phyloP scores from a whole-genome alignment of 2,888 invertebrate genomes.

The Sinohyriopsis cumingii region DNA sequence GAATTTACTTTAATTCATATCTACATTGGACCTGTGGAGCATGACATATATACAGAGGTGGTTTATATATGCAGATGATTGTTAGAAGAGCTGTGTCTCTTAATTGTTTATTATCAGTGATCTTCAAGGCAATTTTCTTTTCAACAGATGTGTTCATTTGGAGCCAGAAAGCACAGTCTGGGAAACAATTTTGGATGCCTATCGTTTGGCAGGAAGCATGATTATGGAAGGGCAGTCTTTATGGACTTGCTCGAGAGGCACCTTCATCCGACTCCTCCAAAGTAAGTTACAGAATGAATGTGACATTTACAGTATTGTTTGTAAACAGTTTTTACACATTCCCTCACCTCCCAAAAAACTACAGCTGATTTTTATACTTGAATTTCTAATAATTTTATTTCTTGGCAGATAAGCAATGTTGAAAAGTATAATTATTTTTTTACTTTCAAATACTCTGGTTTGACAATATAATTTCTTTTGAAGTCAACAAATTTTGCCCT shows the following conservation, averaged over 20 bases:
- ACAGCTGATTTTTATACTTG: background rate
- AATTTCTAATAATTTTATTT: background rate
- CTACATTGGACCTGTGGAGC: no score
- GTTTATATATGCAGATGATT: no score
- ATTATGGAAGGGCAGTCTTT: slow-evolving; percentile 64
- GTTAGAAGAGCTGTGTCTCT: no score
- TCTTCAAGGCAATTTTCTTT: background rate
- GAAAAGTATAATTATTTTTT: background rate
- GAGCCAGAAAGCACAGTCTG: slow-evolving; percentile 54
- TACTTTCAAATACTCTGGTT: background rate
- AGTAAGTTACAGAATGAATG: slow-evolving; percentile 53
- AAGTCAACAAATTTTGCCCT: no score
- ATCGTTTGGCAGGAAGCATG: slow-evolving; percentile 61
- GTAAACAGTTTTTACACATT: background rate
- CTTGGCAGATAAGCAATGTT: background rate
- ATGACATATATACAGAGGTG: no score
- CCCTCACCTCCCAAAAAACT: background rate
- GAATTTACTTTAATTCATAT: no score
- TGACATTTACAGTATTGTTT: background rate
- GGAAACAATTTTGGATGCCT: slow-evolving; percentile 56
- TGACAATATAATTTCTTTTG: no score
- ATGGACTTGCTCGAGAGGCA: slow-evolving; percentile 63
- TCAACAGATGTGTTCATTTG: slow-evolving; percentile 66
- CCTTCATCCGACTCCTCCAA: slow-evolving; percentile 67
- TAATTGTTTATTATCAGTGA: no score